A percentile compares a stretch with the other conserved stretches of the same genome.
Conservation (phyloP, 2,113 vertebrate species). For the Halichoerus grypus region DNA sequence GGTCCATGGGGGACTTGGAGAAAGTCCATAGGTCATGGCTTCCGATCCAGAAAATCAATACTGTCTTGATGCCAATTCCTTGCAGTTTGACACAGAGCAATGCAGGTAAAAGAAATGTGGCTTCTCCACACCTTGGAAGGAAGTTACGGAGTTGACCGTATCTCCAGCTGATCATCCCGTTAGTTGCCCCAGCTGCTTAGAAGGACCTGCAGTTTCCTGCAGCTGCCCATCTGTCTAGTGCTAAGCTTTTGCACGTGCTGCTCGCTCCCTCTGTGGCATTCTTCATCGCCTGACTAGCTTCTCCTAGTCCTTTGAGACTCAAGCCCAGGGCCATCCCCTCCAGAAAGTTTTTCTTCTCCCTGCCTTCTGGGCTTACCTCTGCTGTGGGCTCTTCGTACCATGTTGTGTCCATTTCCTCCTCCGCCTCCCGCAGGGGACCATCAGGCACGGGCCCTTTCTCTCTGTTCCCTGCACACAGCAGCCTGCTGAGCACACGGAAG, state of each 20-base stretch:
- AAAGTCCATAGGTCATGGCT: slow-evolving; percentile 41
- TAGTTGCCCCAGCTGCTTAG: neutral
- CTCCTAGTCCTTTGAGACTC: neutral
- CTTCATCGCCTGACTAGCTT: neutral
- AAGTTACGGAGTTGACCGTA: neutral
- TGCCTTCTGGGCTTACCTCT: neutral
- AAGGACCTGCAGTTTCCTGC: neutral
- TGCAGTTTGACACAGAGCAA: slow-evolving; percentile 34
- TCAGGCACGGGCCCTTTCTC: neutral
- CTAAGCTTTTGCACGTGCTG: neutral
- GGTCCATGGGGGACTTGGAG: neutral
- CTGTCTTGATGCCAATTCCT: slow-evolving; percentile 15
- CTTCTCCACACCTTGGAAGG: neutral
- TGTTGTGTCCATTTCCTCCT: neutral
- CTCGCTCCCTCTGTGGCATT: neutral
- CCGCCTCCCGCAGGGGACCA: neutral
- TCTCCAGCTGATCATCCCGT: neutral
- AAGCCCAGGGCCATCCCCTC: neutral
- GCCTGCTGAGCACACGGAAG: neutral
- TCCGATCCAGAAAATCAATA: slow-evolving; percentile 39
- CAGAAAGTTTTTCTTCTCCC: neutral
- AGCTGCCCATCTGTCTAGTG: neutral
- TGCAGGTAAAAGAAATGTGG: slow-evolving; percentile 30
- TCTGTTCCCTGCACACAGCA: neutral
- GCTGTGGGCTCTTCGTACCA: neutral